Base-by-base conservation (phyloP, 2,797 vertebrate genomes). In the Notoglanidium macrostoma region DNA sequence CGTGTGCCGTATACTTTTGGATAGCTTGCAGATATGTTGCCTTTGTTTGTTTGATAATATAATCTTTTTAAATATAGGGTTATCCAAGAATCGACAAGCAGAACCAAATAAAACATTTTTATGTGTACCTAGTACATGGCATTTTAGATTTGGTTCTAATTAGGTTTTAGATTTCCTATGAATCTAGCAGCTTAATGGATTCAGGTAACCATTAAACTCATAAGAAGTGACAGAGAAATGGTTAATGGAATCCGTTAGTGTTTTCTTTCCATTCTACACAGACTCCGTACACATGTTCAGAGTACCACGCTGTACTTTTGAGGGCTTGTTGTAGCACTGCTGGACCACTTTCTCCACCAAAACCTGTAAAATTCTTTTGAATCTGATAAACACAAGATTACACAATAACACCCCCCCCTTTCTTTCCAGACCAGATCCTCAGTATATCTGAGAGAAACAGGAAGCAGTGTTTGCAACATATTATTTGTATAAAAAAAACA, bases 391-490 rank as follows among this genome's bases (percentile, higher is more conserved):
- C 59, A 49, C 0, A 3, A 29, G 40, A 51, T 82, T 82, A 11
- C 8, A 3, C 61, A 82, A 82, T 44, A 61, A 26, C 44, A n/a
- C 44, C 26, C 9, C n/a, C n/a, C n/a, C n/a, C 14, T 26, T 35
- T 79, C 21, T 40, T 54, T 79, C 46, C 51, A 26, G 19, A 8
- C 14, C 78, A 40, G 23, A n/a, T 79, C 10, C 17, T 57, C 49
- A 17, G 21, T 57, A 14, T 32, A 21, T 67, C 44, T 51, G 46
- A 83, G 44, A 83, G 44, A 68, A 83, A 83, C 61, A 83, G 73
- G 79, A 86, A 70, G 55, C 77, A 21, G 70, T 40, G n/a, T 54
- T 74, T 26, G 44, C 26, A 7, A 49, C 4, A 40, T 29, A 51
- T 44, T 87, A 46, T 87, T 63, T 12, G 44, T 61, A 7, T 46